Conservation (phyloP, 2,113 vertebrate genomes). For the Hoplias malabaricus region DNA sequence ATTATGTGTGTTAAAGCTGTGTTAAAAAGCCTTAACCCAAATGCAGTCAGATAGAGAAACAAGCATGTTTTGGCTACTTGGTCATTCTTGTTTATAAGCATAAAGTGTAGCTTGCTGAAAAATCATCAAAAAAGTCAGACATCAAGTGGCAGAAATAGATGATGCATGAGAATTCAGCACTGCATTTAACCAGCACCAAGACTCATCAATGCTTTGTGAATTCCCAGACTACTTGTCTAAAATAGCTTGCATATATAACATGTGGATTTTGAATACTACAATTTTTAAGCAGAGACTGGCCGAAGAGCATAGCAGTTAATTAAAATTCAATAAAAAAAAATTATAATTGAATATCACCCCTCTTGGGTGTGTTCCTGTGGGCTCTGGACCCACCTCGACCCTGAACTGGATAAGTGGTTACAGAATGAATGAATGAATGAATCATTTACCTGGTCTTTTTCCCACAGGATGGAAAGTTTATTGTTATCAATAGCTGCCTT, state of each 20-base stretch:
- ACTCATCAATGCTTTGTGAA: neutral
- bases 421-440: too few relatives aligned
- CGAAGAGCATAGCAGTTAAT: too few relatives aligned
- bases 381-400: too few relatives aligned
- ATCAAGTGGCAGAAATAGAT: neutral
- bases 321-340: too few relatives aligned
- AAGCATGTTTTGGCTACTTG: neutral
- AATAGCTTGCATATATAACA: too few relatives aligned
- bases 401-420: too few relatives aligned
- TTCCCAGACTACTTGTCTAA: neutral
- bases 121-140: neutral
- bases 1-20: too few relatives aligned
- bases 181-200: neutral
- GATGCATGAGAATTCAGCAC: neutral
- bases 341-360: neutral
- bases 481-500: slow-evolving; percentile 91
- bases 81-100: neutral
- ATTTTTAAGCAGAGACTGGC: too few relatives aligned
- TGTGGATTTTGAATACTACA: too few relatives aligned
- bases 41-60: neutral
- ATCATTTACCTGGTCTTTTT: slow-evolving; percentile 93
- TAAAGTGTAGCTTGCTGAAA: neutral
- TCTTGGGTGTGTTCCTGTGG: too few relatives aligned
- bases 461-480: slow-evolving; percentile 90
- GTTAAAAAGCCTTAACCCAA: too few relatives aligned